phyloP scores from a whole-genome alignment of 1,140 invertebrate genomes.

The Holotrichia oblita region DNA sequence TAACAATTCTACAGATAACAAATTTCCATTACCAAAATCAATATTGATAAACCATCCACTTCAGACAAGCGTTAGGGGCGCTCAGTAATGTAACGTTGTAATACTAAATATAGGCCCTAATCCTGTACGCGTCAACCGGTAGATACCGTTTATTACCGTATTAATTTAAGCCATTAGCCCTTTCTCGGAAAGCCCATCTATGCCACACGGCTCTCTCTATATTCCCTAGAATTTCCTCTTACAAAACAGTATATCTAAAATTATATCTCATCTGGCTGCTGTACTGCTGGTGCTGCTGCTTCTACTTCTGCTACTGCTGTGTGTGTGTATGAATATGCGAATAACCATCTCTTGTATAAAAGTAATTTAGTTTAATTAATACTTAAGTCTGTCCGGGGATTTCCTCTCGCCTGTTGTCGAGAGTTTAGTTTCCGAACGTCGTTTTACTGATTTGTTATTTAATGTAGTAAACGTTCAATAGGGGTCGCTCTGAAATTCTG shows the following conservation, averaged over 20 bases:
- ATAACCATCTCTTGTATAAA: not conserved
- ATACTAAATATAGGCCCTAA: not conserved
- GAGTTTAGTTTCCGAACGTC: conserved; percentile 1
- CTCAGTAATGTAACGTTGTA: not conserved
- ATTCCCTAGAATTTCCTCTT: not conserved
- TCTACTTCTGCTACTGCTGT: too few relatives aligned
- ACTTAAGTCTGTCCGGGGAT: not conserved
- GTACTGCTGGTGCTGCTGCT: too few relatives aligned
- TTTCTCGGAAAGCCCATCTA: not conserved
- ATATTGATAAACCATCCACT: not conserved
- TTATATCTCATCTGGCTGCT: not conserved
- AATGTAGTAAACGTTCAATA: too few relatives aligned
- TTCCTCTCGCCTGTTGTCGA: not conserved
- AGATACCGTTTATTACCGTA: conserved; percentile 20
- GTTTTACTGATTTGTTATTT: conserved; percentile 8
- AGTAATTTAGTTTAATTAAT: conserved; percentile 14
- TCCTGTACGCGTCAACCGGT: conserved; percentile 12
- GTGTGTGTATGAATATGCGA: too few relatives aligned
- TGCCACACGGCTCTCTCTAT: not conserved
- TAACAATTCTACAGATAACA: conserved; percentile 6
- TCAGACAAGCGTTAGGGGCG: not conserved
- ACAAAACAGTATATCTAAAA: not conserved
- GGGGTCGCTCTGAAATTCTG: too few relatives aligned
- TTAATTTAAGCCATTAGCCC: conserved; percentile 20
- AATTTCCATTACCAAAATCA: conserved; percentile 17